Conservation (phyloP, 2,797 vertebrate genomes). For the Diplodus sargus region DNA sequence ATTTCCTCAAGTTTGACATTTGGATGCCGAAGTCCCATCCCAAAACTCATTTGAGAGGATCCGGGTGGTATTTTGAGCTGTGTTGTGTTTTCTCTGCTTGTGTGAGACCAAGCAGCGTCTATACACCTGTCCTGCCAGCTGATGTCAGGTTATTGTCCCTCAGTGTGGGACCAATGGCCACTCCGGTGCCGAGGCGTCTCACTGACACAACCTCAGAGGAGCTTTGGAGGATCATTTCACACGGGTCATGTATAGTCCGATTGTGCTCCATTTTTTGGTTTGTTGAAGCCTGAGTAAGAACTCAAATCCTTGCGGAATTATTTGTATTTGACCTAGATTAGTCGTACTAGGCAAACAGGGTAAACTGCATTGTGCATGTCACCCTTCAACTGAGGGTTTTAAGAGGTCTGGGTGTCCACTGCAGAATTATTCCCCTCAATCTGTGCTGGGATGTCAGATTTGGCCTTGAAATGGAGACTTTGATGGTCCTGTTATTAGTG, state of each 20-base stretch:
- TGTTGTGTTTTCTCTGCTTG: slow-evolving; percentile 36
- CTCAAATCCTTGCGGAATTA: background rate
- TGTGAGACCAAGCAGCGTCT: slow-evolving; percentile 31
- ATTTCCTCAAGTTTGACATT: no score
- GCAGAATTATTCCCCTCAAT: background rate
- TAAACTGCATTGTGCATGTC: background rate
- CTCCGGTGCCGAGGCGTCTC: slow-evolving; percentile 61
- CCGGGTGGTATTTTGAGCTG: slow-evolving; percentile 18
- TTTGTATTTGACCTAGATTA: background rate
- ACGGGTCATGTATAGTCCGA: background rate
- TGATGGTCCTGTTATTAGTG: slow-evolving; percentile 42
- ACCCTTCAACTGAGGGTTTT: background rate
- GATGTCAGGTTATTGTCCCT: slow-evolving; percentile 64
- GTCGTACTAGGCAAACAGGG: background rate
- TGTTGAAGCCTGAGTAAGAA: background rate
- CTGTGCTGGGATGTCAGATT: slow-evolving; percentile 4
- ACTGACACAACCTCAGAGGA: slow-evolving; percentile 55
- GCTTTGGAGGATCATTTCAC: slow-evolving; percentile 21
- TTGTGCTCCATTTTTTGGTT: background rate
- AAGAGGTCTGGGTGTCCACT: background rate
- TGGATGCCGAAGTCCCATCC: no score
- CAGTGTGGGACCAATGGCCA: slow-evolving; percentile 38
- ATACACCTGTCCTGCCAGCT: slow-evolving; percentile 80
- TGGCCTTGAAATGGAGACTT: slow-evolving; percentile 32
- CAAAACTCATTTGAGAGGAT: background rate